Evolutionary conservation across 1,140 invertebrate genomes (phyloP), one percentile per base, ranked within the genome.

Genomic region (Uloborus diversus): DNA sequence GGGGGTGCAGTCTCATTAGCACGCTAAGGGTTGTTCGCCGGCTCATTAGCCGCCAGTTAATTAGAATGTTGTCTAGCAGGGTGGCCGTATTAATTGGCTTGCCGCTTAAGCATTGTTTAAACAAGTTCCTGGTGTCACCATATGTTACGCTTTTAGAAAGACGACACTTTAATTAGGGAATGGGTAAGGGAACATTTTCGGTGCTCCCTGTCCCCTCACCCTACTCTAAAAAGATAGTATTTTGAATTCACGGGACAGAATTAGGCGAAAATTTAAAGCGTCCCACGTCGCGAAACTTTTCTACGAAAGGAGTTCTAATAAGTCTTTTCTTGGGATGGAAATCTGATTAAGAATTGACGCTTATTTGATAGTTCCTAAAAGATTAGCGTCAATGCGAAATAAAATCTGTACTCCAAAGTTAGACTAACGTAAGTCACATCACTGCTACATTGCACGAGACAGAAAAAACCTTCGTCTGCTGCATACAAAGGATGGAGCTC

Each of bases 51-150:
- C 61, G 20, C 57, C 71, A 75, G 59, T 75, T 75, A 75, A 75
- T 75, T 75, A 75, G 71, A 75, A 75, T 75, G 71, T 75, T 75
- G 71, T 75, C 71, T 75, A 47, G 59, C 56, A 57, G 69, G 69
- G 53, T 59, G 69, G 71, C 71, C 59, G 71, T 61, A 75, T 75
- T 75, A 75, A 75, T 75, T 64, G 71, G 71, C 71, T 64, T 51
- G 71, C 71, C 71, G 71, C 71, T 75, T 75, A 75, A 75, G 71
- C 71, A 64, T 75, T 75, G 59, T 75, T 75, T 75, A 75, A 75
- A 64, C 71, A 75, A 75, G 71, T 75, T 75, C 71, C 56, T 57
- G 27, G 35, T 75, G 71, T 75, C 71, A 32, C 71, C 71, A 75
- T 75, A 59, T 75, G 71, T 75, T 75, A 64, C 71, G 37, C 61